Evolutionary conservation across 1,140 invertebrate genomes (phyloP), one percentile per base, ranked within the genome.

Genomic region (Drosophila rhopaloa): DNA sequence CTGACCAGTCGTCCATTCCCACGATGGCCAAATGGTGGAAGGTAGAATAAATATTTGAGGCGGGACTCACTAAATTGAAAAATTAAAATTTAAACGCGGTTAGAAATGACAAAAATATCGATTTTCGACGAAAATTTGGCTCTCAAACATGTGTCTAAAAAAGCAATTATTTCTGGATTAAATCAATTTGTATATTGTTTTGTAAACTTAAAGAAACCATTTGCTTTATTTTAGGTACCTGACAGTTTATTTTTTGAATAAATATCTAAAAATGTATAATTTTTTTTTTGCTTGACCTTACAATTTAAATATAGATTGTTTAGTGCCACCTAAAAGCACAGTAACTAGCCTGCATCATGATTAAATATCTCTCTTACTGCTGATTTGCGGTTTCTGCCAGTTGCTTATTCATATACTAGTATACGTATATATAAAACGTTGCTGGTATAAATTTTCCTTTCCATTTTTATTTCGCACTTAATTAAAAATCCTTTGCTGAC

Each of bases 401-500:
- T 35, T 29, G 7, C 13, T 6, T 41, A 14, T 14, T 5, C 14
- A 40, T 9, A 40, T 10, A n/a, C n/a, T n/a, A n/a, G n/a, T n/a
- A 9, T 38, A 13, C 11, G 13, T 16, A n/a, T 10, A 16, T 29
- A 16, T 7, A 32, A 46, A 41, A 6, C 2, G 38, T 29, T 37
- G 43, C 27, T 35, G 56, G 54, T 16, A 13, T 41, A 40, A 35
- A 37, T 41, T 40, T 47, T 57, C 55, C 24, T 38, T 58, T 63
- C 47, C 66, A 59, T 59, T 76, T 79, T 76, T 79, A 72, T 66
- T 85, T 85, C 68, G 56, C 81, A 81, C 81, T 84, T 85, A 81
- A 85, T 81, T 86, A 81, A 78, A 70, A 78, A 86, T 66, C 61
- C 73, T 70, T 37, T 38, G 78, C 77, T 85, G 78, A 71, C 82